Conservation (phyloP, 2,113 vertebrate genomes). For the Sander vitreus region DNA sequence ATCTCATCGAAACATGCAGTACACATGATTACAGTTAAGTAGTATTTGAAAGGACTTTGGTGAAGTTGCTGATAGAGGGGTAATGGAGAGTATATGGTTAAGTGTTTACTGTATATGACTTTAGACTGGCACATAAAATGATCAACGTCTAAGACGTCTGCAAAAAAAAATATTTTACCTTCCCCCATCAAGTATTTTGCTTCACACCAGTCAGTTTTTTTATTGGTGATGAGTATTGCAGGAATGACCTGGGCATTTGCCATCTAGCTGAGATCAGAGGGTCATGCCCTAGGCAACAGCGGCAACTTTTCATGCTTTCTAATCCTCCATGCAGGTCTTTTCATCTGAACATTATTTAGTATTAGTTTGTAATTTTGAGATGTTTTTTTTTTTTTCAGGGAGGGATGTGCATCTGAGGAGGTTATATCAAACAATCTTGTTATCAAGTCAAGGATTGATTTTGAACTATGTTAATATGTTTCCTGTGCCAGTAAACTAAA, state of each 20-base stretch:
- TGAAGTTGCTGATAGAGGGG: neutral
- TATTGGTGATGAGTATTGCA: neutral
- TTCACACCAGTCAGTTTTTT: neutral
- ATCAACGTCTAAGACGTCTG: neutral
- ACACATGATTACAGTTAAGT: neutral
- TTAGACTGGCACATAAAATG: neutral
- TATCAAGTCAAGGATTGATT: neutral
- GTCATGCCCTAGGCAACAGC: neutral
- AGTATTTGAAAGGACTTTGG: neutral
- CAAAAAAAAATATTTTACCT: neutral
- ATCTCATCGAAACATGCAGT: neutral
- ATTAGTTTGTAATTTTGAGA: neutral
- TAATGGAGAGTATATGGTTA: neutral
- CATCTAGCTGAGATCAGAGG: slow-evolving; percentile 1
- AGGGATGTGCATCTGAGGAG: neutral
- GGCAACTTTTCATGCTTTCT: neutral
- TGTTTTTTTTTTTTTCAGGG: neutral
- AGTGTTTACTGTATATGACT: neutral
- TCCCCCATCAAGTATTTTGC: neutral
- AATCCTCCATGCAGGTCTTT: neutral
- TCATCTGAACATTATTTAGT: neutral
- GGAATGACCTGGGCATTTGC: neutral
- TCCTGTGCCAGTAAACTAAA: neutral
- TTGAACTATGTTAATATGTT: slow-evolving; percentile 1
- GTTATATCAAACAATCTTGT: neutral